Evolutionary conservation across 2,113 vertebrate genomes (phyloP).

Genomic region (Probosciger aterrimus): DNA sequence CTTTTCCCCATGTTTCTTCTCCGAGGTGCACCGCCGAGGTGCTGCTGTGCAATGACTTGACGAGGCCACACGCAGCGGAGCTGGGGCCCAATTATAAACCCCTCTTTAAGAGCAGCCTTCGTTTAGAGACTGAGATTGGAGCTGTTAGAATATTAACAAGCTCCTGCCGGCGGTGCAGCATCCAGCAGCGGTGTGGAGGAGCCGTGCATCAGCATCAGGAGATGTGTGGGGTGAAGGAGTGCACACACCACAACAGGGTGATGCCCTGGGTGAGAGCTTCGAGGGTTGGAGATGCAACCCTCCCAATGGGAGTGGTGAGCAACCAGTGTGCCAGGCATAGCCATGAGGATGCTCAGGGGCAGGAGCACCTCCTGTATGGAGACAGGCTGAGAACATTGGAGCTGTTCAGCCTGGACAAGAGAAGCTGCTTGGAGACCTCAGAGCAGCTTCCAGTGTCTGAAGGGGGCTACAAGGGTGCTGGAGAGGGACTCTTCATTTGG

Average conservation of each 20-base stretch:
- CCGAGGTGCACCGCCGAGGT: not conserved
- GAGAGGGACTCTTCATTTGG: too few species aligned
- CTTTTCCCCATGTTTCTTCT: not conserved
- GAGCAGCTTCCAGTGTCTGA: not conserved
- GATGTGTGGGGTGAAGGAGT: not conserved
- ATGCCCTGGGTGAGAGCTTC: not conserved
- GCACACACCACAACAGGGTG: not conserved
- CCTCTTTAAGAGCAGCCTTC: conserved; percentile 23
- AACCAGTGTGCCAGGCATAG: fast-evolving
- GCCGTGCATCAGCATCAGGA: fast-evolving
- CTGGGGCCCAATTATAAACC: conserved; percentile 53
- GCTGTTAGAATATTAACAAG: conserved; percentile 63
- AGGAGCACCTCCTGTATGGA: not conserved
- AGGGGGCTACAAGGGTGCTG: too few species aligned
- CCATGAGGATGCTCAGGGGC: not conserved
- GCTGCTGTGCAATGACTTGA: not conserved
- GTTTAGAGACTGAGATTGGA: not conserved
- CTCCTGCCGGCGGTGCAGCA: not conserved
- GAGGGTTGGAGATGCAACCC: too few species aligned
- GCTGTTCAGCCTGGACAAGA: not conserved
- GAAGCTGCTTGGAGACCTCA: not conserved
- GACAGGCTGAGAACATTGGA: not conserved
- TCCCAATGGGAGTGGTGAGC: too few species aligned
- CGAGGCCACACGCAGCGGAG: conserved; percentile 6
- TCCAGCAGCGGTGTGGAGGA: not conserved